Conservation (phyloP, 2,797 vertebrate species). For the Sparidentex hasta region DNA sequence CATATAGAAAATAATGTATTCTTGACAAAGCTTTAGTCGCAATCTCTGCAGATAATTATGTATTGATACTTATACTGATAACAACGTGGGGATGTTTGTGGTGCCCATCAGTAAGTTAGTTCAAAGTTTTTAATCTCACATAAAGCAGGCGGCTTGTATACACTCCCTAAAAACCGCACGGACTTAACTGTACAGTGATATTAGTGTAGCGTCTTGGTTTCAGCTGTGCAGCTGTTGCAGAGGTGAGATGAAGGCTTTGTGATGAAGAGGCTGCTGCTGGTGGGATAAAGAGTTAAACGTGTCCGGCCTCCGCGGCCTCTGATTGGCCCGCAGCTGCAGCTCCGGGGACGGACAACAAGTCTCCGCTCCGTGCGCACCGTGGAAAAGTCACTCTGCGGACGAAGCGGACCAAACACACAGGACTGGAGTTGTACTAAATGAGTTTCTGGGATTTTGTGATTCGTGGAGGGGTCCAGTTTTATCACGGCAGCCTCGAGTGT, state of each 20-base stretch:
- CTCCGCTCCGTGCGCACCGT: conserved; percentile 51
- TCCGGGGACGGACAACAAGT: conserved; percentile 67
- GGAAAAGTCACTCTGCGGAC: conserved; percentile 61
- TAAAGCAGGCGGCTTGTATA: neutral
- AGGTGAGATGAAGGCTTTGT: neutral
- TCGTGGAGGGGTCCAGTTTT: conserved; percentile 10
- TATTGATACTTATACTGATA: neutral
- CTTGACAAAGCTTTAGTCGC: fast-evolving
- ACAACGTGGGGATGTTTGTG: neutral
- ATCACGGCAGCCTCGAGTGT: neutral
- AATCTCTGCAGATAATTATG: neutral
- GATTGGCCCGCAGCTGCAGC: conserved; percentile 76
- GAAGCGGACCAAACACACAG: conserved; percentile 29
- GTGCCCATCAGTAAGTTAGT: neutral
- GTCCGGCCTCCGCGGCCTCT: conserved; percentile 52
- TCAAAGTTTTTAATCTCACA: neutral
- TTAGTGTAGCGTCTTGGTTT: neutral
- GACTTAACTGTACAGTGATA: neutral
- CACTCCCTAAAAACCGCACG: fast-evolving
- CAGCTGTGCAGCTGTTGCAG: conserved; percentile 18
- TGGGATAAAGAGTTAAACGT: conserved; percentile 65
- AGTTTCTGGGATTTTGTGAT: conserved; percentile 3
- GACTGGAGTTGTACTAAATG: neutral
- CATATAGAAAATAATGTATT: neutral
- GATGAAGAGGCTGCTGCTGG: conserved; percentile 31